Percentiles rank a stretch among this genome's conserved stretches.
Conservation (phyloP, 1,140 invertebrate genomes). For the Mya arenaria region DNA sequence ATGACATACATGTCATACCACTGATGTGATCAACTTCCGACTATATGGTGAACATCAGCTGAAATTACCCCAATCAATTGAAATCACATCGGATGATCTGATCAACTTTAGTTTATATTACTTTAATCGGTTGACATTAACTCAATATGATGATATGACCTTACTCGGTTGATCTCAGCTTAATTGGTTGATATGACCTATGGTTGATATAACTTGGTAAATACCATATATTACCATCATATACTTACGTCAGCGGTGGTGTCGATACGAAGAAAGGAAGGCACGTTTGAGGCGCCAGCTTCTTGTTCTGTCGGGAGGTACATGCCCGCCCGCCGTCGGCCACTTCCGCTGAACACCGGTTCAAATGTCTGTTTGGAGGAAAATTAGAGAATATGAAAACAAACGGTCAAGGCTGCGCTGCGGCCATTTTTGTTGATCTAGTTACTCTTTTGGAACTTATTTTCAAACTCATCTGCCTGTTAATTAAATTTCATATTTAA, state of each 20-base stretch:
- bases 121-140: too few relatives aligned
- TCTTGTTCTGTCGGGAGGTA: background rate
- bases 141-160: too few relatives aligned
- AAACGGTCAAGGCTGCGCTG: background rate
- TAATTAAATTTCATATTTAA: background rate
- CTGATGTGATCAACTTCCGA: too few relatives aligned
- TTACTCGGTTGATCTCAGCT: too few relatives aligned
- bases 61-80: too few relatives aligned
- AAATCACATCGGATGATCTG: too few relatives aligned
- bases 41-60: too few relatives aligned
- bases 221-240: too few relatives aligned
- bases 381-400: background rate
- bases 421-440: background rate
- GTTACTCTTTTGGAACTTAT: background rate
- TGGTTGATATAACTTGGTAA: too few relatives aligned
- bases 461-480: background rate
- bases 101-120: too few relatives aligned
- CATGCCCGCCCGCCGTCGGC: background rate
- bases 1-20: too few relatives aligned
- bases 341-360: background rate
- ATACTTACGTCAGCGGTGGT: background rate
- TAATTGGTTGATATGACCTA: too few relatives aligned
- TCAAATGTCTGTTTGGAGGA: background rate
- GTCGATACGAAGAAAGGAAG: background rate
- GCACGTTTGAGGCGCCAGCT: background rate